A percentile compares a stretch with the other conserved stretches of the same genome.
These are phyloP conservation scores for Apis florea DNA, from an alignment of 1,140 invertebrate genomes.

Conservation along the genomic window DNA sequence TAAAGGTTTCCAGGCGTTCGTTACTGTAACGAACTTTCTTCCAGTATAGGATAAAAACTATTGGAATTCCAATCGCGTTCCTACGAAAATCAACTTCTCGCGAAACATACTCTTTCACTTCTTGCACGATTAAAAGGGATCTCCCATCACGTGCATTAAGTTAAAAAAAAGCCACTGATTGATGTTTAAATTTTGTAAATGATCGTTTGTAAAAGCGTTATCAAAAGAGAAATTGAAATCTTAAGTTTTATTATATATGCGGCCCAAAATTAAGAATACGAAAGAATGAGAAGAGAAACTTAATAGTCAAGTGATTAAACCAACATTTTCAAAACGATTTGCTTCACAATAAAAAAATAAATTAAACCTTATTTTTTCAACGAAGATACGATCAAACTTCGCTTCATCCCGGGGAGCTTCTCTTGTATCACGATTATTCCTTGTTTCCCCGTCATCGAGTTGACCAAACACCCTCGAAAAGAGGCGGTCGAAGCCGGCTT, in stretches of 20 bases:
- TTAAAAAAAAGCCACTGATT: background rate
- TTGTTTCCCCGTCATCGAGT: background rate
- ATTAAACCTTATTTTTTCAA: no score
- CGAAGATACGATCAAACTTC: no score
- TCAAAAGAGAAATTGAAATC: no score
- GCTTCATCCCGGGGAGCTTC: no score
- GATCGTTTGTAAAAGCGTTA: no score
- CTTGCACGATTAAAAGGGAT: background rate
- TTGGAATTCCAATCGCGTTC: constrained; percentile 65
- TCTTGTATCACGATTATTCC: background rate
- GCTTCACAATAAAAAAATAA: no score
- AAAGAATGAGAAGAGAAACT: no score
- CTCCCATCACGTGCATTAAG: background rate
- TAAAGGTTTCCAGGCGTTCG: constrained; percentile 67
- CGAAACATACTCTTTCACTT: background rate
- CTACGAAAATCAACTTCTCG: constrained; percentile 49
- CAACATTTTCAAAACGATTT: no score
- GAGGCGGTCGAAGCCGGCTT: background rate
- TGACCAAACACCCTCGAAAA: background rate
- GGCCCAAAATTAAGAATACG: no score
- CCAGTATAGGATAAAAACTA: constrained; percentile 43
- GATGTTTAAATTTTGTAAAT: background rate
- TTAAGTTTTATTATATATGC: no score
- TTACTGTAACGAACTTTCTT: constrained; percentile 75
- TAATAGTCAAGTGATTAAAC: no score